Percentiles rank a stretch among this genome's conserved stretches.
Conservation (phyloP, 2,113 vertebrate species). For the Syngnathus typhle region DNA sequence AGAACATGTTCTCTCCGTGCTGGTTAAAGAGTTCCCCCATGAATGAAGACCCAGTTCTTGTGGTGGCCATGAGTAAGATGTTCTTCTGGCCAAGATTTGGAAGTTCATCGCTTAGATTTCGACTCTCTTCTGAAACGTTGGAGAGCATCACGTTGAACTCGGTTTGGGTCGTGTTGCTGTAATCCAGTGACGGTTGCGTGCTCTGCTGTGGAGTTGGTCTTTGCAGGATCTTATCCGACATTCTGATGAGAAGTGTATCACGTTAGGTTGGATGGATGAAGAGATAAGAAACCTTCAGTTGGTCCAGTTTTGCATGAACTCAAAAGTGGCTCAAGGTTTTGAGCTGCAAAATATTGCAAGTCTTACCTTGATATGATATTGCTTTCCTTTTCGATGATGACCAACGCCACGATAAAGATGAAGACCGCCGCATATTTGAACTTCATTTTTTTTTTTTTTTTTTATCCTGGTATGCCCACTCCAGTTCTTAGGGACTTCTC, state of each 20-base stretch:
- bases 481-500: constrained; percentile 35
- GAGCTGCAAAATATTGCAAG: background rate
- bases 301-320: no score
- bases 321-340: background rate
- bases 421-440: constrained; percentile 86
- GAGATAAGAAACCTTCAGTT: no score
- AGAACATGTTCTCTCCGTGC: constrained; percentile 86
- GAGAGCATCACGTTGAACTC: constrained; percentile 73
- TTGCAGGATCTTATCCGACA: constrained; percentile 82
- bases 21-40: constrained; percentile 97
- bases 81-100: constrained; percentile 68
- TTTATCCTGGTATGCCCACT: constrained; percentile 49
- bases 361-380: constrained; percentile 92
- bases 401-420: constrained; percentile 80
- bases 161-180: constrained; percentile 51
- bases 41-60: constrained; percentile 91
- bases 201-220: constrained; percentile 76
- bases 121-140: constrained; percentile 43
- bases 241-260: constrained; percentile 63
- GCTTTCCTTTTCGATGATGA: constrained; percentile 94
- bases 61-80: constrained; percentile 87
- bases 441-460: constrained; percentile 72
- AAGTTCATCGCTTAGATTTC: background rate
- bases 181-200: constrained; percentile 50
- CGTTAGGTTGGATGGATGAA: constrained; percentile 8